These are phyloP conservation scores for Macroramphosus scolopax DNA, from an alignment of 2,797 vertebrate genomes.

Conservation along the genomic window DNA sequence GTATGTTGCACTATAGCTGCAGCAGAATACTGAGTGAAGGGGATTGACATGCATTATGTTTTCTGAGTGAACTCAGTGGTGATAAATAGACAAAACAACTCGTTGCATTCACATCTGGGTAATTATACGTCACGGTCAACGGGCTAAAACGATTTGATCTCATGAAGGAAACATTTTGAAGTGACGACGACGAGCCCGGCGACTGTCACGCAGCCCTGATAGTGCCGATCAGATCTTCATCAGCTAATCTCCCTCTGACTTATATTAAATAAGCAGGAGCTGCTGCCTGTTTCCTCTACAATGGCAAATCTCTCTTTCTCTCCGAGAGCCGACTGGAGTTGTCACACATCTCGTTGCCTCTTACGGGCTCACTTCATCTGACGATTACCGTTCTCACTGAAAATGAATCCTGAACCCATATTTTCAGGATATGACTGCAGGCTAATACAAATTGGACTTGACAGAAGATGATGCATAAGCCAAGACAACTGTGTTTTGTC, in stretches of 20 bases:
- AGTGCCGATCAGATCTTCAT: constrained; percentile 44
- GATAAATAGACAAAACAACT: constrained; percentile 32
- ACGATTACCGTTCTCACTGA: constrained; percentile 64
- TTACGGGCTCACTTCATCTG: constrained; percentile 65
- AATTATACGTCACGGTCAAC: constrained; percentile 21
- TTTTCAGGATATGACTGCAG: constrained; percentile 50
- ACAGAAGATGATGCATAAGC: constrained; percentile 71
- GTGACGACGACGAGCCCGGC: constrained; percentile 42
- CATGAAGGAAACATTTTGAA: constrained; percentile 39
- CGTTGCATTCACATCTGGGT: constrained; percentile 14
- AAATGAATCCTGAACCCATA: constrained; percentile 52
- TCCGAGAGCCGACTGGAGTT: constrained; percentile 43
- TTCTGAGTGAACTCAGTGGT: constrained; percentile 18
- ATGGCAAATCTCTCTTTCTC: constrained; percentile 33
- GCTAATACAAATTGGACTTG: constrained; percentile 73
- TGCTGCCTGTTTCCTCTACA: constrained; percentile 24
- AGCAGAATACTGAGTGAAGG: constrained; percentile 33
- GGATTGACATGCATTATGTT: constrained; percentile 18
- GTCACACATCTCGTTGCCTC: constrained; percentile 55
- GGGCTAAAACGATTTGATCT: constrained; percentile 24
- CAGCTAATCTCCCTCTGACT: constrained; percentile 57
- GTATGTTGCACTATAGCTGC: constrained; percentile 25
- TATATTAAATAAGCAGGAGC: constrained; percentile 57
- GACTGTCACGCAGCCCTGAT: constrained; percentile 31
- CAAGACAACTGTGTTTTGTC: constrained; percentile 54